These are phyloP conservation scores for Rhagonycha lutea DNA, from an alignment of 2,888 invertebrate genomes.

Conservation along the genomic window DNA sequence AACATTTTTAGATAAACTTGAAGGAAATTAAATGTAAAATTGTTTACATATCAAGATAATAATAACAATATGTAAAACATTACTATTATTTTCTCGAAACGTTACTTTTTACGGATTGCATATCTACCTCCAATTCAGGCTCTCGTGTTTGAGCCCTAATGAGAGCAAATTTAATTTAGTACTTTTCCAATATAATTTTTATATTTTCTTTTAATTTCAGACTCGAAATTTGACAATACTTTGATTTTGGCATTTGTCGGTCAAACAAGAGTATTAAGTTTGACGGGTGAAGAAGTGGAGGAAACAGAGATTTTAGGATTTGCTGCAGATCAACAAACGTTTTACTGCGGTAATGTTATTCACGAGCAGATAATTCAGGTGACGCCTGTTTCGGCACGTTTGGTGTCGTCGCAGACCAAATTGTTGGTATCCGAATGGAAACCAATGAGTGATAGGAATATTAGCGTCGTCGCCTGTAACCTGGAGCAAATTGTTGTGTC, in stretches of 20 bases:
- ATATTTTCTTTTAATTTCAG: conserved; percentile 4
- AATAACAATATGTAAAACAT: no score
- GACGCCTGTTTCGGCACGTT: conserved; percentile 72
- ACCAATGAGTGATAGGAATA: conserved; percentile 70
- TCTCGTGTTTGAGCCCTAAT: no score
- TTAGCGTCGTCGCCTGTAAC: conserved; percentile 89
- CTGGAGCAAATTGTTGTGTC: conserved; percentile 79
- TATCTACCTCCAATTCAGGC: no score
- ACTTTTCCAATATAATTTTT: no score
- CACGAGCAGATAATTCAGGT: conserved; percentile 73
- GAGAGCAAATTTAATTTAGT: neutral
- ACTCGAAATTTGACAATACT: conserved; percentile 72
- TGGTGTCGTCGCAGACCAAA: conserved; percentile 71
- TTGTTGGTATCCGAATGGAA: conserved; percentile 73
- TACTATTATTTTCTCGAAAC: no score
- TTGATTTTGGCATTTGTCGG: conserved; percentile 96
- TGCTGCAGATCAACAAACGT: conserved; percentile 89
- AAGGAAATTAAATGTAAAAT: no score
- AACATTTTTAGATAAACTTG: no score
- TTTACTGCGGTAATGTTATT: conserved; percentile 90
- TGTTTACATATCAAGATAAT: no score
- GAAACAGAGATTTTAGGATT: conserved; percentile 95
- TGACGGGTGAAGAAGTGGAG: conserved; percentile 96
- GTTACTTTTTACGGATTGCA: no score
- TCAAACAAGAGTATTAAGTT: conserved; percentile 86